Conservation (phyloP, 1,140 invertebrate genomes). For the Helicoverpa zea region DNA sequence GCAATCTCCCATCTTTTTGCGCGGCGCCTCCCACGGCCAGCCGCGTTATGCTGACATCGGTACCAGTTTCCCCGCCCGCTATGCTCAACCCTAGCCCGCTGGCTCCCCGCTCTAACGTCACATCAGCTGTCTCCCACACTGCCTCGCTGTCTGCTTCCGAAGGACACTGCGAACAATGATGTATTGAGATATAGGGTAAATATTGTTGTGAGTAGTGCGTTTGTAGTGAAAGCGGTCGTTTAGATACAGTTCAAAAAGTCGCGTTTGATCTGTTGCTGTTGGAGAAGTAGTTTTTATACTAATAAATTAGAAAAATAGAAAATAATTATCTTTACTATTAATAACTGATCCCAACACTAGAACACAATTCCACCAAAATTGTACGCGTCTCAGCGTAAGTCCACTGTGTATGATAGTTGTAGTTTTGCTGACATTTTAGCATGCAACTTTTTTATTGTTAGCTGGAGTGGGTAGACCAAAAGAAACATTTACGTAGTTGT, state of each 20-base stretch:
- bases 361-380: too few relatives aligned
- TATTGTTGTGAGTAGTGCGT: constrained; percentile 2
- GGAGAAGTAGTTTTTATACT: too few relatives aligned
- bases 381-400: too few relatives aligned
- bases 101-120: constrained; percentile 93
- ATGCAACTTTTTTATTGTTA: too few relatives aligned
- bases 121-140: constrained; percentile 95
- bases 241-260: not conserved
- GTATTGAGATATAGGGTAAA: constrained; percentile 10
- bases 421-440: too few relatives aligned
- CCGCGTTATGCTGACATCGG: constrained; percentile 99
- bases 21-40: constrained; percentile 98
- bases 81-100: constrained; percentile 92
- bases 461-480: too few relatives aligned
- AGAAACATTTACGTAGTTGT: too few relatives aligned
- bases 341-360: too few relatives aligned
- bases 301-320: too few relatives aligned
- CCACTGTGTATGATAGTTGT: too few relatives aligned
- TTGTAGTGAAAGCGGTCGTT: not conserved
- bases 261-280: not conserved
- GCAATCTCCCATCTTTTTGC: constrained; percentile 89
- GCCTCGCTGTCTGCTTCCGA: constrained; percentile 77
- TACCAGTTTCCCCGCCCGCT: constrained; percentile 90
- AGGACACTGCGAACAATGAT: constrained; percentile 61
- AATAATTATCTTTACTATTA: too few relatives aligned